phyloP scores from a whole-genome alignment of 2,113 vertebrate genomes.

The Clarias batrachus region DNA sequence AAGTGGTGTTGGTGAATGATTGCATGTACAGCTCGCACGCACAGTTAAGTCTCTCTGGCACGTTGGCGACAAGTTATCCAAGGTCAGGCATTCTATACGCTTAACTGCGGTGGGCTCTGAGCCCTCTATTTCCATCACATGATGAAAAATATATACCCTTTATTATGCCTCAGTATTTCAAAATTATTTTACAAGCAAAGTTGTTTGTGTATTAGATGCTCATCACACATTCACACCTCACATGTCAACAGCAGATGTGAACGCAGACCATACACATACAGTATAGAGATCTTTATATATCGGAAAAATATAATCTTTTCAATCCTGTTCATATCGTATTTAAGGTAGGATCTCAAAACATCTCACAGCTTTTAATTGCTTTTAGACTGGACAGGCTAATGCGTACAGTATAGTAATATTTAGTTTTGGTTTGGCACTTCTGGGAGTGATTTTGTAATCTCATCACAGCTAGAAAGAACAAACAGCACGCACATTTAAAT shows the following conservation, averaged over 20 bases:
- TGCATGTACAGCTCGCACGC: too few species aligned
- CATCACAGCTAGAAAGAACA: not conserved
- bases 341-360: not conserved
- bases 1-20: too few species aligned
- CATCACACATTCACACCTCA: not conserved
- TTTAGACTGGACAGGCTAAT: not conserved
- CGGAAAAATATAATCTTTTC: not conserved
- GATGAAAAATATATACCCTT: not conserved
- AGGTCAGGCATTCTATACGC: too few species aligned
- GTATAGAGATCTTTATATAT: not conserved
- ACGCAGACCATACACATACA: not conserved
- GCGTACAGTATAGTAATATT: not conserved
- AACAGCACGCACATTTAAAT: not conserved
- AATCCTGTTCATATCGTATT: not conserved
- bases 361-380: not conserved
- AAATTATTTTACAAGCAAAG: not conserved
- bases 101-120: too few species aligned
- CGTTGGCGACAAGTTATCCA: too few species aligned
- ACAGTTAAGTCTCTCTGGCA: too few species aligned
- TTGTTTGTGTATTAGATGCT: not conserved
- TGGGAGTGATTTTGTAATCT: not conserved
- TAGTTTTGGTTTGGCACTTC: not conserved
- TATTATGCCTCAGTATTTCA: not conserved
- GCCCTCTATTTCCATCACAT: not conserved
- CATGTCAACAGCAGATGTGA: not conserved